A percentile compares a stretch with the other conserved stretches of the same genome.
Evolutionary conservation across 2,797 vertebrate genomes (phyloP).

Genomic region (Gephyroberyx darwinii): DNA sequence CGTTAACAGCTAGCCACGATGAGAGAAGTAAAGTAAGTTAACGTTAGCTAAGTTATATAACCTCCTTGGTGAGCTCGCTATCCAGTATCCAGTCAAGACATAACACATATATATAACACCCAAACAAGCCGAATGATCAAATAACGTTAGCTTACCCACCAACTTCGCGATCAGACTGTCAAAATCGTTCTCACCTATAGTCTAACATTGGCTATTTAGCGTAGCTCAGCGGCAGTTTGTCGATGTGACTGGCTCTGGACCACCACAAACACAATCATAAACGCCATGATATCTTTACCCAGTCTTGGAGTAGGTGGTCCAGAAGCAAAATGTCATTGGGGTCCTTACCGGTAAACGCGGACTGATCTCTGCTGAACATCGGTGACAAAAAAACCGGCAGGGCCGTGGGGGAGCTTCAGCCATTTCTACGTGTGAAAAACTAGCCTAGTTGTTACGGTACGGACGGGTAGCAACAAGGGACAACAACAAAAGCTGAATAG

Average conservation of each 20-base stretch:
- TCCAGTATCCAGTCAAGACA: neutral
- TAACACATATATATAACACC: neutral
- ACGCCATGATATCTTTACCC: neutral
- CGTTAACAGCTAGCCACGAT: constrained; percentile 3
- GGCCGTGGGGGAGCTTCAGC: constrained; percentile 91
- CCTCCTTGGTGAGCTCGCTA: neutral
- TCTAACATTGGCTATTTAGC: constrained; percentile 46
- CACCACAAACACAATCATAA: neutral
- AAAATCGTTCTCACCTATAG: constrained; percentile 20
- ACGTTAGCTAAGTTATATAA: too few species aligned
- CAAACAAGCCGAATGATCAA: neutral
- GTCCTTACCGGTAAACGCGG: constrained; percentile 90
- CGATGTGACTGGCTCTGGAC: constrained; percentile 33
- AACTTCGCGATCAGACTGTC: constrained; percentile 14
- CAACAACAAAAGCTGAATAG: constrained; percentile 32
- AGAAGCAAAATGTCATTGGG: neutral
- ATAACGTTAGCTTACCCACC: neutral
- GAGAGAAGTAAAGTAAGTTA: neutral
- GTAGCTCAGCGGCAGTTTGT: constrained; percentile 37
- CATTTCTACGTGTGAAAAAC: constrained; percentile 76
- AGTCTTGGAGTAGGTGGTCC: neutral
- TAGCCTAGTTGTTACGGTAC: constrained; percentile 12
- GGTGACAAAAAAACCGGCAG: constrained; percentile 93
- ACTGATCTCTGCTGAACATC: constrained; percentile 90
- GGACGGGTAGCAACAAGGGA: constrained; percentile 68